Base-by-base conservation (phyloP, 2,113 vertebrate genomes). In the Antennarius striatus region DNA sequence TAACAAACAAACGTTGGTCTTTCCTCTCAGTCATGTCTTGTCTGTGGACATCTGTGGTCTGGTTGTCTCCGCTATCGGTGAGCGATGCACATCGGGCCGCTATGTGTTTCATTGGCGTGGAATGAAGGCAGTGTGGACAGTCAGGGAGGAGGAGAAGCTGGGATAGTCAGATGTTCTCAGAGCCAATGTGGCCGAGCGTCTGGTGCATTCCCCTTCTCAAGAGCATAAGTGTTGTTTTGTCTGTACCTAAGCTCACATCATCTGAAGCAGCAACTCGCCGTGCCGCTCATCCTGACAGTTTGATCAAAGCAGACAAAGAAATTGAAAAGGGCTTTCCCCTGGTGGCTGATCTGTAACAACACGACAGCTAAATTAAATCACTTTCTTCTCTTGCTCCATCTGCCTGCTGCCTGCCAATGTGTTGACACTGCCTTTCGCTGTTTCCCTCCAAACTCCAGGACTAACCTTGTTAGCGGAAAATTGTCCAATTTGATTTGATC, bases 291-390 rank as follows among this genome's bases (percentile, higher is more conserved):
- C 83, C 54, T 79, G 86, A 90, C 89, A 86, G 73, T 83, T 78
- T 81, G 90, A 91, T 87, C 80, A 89, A 79, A 88, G 77, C 69
- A 85, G 88, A 88, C 85, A 86, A 82, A 88, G 80, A 90, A 87
- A 90, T 87, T 86, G 86, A 90, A 89, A 90, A 80, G 77, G 83
- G 76, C 81, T 89, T 87, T 89, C 76, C 76, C 81, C 78, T 64
- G 83, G 71, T 87, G 87, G 72, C 81, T 69, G 80, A 48, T 78
- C 73, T 86, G 79, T 82, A 86, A 83, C 85, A 88, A 86, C 87
- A 82, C 57, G 56, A 78, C 83, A 56, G 80, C 82, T 84, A 89
- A 90, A 91, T 90, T 82, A 88, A 91, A 89, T 89, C 86, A 88
- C 76, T 83, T 84, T 79, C 81, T 71, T 75, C 75, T 81, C 63